phyloP scores from a whole-genome alignment of 1,140 invertebrate genomes.

The Zaprionus gabonicus region DNA sequence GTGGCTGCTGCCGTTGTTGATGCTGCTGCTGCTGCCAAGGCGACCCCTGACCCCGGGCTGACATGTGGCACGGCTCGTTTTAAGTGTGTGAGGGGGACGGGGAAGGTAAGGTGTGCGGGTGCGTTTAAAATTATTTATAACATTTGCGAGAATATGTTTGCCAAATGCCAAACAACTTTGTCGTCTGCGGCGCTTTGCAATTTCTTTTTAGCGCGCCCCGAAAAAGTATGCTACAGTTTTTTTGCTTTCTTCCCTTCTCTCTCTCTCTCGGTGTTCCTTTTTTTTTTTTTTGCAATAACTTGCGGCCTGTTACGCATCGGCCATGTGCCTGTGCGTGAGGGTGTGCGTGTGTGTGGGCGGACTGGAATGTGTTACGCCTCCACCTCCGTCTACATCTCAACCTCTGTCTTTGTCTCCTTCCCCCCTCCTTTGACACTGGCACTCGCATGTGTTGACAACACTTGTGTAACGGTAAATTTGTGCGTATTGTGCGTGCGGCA shows the following conservation, averaged over 20 bases:
- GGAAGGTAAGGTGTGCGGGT: conserved; percentile 63
- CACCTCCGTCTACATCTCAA: neutral
- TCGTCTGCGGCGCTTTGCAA: conserved; percentile 45
- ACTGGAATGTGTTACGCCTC: conserved; percentile 46
- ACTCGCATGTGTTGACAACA: conserved; percentile 80
- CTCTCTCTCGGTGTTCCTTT: no score
- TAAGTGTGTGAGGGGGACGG: neutral
- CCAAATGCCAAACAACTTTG: conserved; percentile 54
- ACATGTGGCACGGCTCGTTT: conserved; percentile 18
- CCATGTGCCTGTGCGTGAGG: conserved; percentile 26
- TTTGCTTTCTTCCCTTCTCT: conserved; percentile 15
- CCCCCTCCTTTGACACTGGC: conserved; percentile 29
- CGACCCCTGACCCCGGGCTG: conserved; percentile 41
- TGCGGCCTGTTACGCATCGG: conserved; percentile 74
- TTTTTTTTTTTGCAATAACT: conserved; percentile 69
- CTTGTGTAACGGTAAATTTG: conserved; percentile 83
- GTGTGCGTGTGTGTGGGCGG: conserved; percentile 30
- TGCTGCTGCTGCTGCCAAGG: conserved; percentile 14
- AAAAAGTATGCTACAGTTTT: conserved; percentile 46
- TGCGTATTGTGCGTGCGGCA: conserved; percentile 66
- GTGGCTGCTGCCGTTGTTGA: conserved; percentile 44
- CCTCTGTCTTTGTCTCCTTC: neutral
- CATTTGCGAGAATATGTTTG: conserved; percentile 81
- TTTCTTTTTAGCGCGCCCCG: conserved; percentile 47
- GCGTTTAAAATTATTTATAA: conserved; percentile 83